A percentile compares a stretch with the other conserved stretches of the same genome.
Evolutionary conservation across 2,797 vertebrate species (phyloP).

Genomic region (Garrulus glandarius): DNA sequence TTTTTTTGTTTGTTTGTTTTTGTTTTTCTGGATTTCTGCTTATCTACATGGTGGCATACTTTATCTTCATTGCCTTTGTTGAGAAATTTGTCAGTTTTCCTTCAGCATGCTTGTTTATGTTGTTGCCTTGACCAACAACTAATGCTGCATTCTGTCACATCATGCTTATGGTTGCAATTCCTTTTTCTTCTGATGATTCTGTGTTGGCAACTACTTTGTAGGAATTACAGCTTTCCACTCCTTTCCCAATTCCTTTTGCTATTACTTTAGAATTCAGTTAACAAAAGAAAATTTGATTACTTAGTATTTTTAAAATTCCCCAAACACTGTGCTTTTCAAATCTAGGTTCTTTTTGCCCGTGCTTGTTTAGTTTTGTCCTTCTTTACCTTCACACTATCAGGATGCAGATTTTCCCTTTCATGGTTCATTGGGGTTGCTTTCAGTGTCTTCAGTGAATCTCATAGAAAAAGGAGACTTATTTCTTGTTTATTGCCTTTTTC

Average conservation of each 20-base stretch:
- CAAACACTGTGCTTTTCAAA: background rate
- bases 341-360: background rate
- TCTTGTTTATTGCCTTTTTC: background rate
- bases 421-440: background rate
- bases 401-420: background rate
- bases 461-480: background rate
- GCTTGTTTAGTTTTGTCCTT: background rate
- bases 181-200: background rate
- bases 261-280: background rate
- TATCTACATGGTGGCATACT: background rate
- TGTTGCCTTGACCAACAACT: background rate
- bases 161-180: background rate
- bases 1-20: too few relatives aligned
- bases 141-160: background rate
- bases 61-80: background rate
- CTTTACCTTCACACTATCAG: background rate
- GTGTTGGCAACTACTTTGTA: background rate
- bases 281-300: background rate
- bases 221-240: background rate
- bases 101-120: background rate
- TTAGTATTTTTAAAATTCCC: background rate
- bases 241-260: background rate
- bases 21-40: background rate
- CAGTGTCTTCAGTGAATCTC: background rate
- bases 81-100: background rate